Evolutionary conservation across 2,888 invertebrate species (phyloP), one percentile per base, ranked within the genome.

Genomic region (Apeira syringaria): DNA sequence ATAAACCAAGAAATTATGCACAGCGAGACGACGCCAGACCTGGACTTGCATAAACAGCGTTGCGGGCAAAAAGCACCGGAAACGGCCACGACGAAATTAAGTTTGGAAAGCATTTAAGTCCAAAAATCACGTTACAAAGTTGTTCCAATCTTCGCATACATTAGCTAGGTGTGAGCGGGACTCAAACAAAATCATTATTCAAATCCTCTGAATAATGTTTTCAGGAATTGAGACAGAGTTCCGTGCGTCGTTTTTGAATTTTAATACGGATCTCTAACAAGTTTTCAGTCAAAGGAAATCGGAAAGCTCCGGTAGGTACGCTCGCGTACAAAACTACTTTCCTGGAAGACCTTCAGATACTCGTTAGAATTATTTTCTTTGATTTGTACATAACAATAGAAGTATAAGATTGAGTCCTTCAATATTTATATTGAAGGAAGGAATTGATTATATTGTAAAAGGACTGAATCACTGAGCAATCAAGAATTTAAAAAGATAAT

Each of bases 121-220:
- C 85, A 85, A 87, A 88, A 88, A 87, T 86, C 81, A 76, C 80
- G 78, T 85, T 83, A 83, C 68, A 50, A 79, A 82, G 73, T 84
- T 81, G 64, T 43, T 47, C 57, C 65, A 75, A 78, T 82, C 85
- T 85, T 81, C 72, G 87, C 84, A 88, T 87, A 86, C 68, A 87
- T 87, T 85, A 86, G 60, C 46, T 59, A 67, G 74, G 74, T 77
- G 77, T 72, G 78, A 68, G 63, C 64, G 68, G 69, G 78, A 75
- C 81, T 86, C 71, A 82, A 86, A 84, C 86, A 84, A 80, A 86
- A 86, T 88, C 81, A 86, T 88, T 89, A 89, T 89, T 88, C 86
- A 88, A 87, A 88, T 88, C 86, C 74, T 61, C 67, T 80, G 88
- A 84, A 88, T 89, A 88, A 88, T 87, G 88, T 86, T 85, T 85